Conservation (phyloP, 2,113 vertebrate genomes). For the Peromyscus polionotus region DNA sequence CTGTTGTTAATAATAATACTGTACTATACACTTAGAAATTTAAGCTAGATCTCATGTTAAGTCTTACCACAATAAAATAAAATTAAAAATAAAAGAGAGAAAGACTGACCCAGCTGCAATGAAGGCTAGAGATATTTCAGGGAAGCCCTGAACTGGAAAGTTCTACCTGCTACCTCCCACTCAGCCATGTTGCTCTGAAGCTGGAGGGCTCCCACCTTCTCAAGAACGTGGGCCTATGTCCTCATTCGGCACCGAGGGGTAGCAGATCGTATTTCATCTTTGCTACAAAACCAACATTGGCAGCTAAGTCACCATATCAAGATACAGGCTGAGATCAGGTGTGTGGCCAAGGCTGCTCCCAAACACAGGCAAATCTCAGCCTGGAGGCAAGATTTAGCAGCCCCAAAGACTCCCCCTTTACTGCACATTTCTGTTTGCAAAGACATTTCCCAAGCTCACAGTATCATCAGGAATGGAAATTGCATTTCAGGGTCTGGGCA, state of each 20-base stretch:
- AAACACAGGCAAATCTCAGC: background rate
- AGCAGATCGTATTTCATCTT: background rate
- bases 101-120: rapidly evolving
- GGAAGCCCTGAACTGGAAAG: background rate
- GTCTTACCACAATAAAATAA: background rate
- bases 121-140: background rate
- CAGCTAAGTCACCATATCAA: background rate
- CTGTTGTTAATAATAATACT: background rate
- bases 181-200: background rate
- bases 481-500: background rate
- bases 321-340: background rate
- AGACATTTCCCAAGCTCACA: background rate
- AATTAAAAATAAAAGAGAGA: background rate
- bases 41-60: no score
- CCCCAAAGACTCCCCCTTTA: background rate
- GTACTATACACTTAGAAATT: background rate
- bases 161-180: background rate
- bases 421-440: rapidly evolving
- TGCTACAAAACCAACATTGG: background rate
- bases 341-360: background rate
- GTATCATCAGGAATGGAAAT: background rate
- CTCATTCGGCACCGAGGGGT: no score
- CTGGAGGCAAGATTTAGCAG: no score
- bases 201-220: background rate
- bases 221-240: background rate